phyloP scores from a whole-genome alignment of 2,888 invertebrate species.

The Slavum lentiscoides region DNA sequence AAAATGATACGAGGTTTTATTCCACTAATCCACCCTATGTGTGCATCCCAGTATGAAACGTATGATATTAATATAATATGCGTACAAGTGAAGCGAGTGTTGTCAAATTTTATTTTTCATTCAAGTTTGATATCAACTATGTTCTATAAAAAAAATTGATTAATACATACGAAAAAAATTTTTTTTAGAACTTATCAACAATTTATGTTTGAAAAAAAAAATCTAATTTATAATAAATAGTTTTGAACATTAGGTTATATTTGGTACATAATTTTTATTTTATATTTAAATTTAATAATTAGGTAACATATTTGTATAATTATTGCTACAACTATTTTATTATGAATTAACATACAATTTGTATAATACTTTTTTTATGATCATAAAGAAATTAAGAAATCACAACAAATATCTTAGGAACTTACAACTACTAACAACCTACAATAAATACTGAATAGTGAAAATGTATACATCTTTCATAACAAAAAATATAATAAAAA shows the following conservation, averaged over 20 bases:
- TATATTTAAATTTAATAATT: constrained; percentile 28
- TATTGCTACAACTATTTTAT: constrained; percentile 30
- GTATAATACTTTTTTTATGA: constrained; percentile 14
- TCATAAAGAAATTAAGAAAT: constrained; percentile 42
- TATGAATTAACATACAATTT: constrained; percentile 10
- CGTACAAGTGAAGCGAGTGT: constrained; percentile 76
- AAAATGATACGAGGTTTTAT: too few species aligned
- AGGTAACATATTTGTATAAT: constrained; percentile 37
- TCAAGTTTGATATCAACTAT: constrained; percentile 67
- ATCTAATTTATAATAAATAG: background rate
- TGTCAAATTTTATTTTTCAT: constrained; percentile 72
- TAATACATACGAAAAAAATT: constrained; percentile 55
- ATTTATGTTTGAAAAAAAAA: background rate
- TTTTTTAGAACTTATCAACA: constrained; percentile 4
- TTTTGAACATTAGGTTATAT: background rate
- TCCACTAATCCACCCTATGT: too few species aligned
- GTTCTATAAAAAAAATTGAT: constrained; percentile 62
- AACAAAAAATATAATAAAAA: background rate
- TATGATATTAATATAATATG: constrained; percentile 76
- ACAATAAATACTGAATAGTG: constrained; percentile 42
- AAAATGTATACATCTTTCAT: constrained; percentile 15
- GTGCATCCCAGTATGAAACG: constrained; percentile 66
- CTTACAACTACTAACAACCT: constrained; percentile 49
- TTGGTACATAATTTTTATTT: background rate
- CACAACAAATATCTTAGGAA: constrained; percentile 51